phyloP scores from a whole-genome alignment of 2,797 vertebrate genomes.

The Thaleichthys pacificus region DNA sequence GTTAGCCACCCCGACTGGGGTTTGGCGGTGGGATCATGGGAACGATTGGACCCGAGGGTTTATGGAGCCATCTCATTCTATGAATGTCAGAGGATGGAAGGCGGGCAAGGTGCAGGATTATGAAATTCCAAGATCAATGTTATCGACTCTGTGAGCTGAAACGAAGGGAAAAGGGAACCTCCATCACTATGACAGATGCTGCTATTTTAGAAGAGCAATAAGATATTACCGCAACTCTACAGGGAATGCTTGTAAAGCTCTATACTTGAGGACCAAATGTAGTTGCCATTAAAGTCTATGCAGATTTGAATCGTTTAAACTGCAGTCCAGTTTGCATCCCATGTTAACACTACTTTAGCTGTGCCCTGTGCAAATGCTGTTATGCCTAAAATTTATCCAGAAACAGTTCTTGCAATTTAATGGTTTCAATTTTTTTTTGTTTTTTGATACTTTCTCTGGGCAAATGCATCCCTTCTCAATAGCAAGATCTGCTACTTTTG shows the following conservation, averaged over 20 bases:
- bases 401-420: not conserved
- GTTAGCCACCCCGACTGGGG: not conserved
- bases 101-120: constrained; percentile 17
- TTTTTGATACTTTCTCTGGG: not conserved
- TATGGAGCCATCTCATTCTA: constrained; percentile 83
- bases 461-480: no score
- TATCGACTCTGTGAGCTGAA: constrained; percentile 63
- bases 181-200: constrained; percentile 40
- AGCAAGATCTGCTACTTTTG: no score
- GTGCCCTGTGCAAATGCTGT: not conserved
- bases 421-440: not conserved
- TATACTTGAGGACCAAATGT: constrained; percentile 53
- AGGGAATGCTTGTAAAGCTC: not conserved
- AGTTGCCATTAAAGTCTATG: constrained; percentile 24
- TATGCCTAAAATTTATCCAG: constrained; percentile 8
- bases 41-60: constrained; percentile 54
- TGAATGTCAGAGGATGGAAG: constrained; percentile 82
- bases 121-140: constrained; percentile 13
- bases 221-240: not conserved
- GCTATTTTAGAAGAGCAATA: constrained; percentile 47
- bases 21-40: constrained; percentile 30
- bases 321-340: not conserved
- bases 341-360: constrained; percentile 4
- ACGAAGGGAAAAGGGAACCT: not conserved
- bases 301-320: not conserved